phyloP scores from a whole-genome alignment of 2,797 vertebrate species.

The Podargus strigoides region DNA sequence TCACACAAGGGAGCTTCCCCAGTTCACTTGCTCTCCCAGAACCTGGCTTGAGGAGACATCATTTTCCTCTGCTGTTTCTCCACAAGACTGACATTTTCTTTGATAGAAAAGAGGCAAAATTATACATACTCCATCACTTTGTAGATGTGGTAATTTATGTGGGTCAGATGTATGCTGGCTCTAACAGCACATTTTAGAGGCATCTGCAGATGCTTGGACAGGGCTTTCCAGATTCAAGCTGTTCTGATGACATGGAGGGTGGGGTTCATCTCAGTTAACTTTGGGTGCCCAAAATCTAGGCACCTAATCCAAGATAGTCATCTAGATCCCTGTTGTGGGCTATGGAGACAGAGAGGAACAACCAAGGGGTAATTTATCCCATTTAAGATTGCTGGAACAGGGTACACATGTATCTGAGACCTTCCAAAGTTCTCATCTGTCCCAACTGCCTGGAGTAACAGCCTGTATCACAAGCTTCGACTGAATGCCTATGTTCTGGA shows the following conservation, averaged over 20 bases:
- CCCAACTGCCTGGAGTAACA: background rate
- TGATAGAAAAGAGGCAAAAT: background rate
- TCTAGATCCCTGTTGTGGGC: background rate
- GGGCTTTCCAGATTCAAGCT: background rate
- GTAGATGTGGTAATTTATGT: background rate
- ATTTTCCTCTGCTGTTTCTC: background rate
- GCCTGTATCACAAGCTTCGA: background rate
- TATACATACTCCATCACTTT: background rate
- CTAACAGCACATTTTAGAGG: background rate
- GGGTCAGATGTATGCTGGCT: background rate
- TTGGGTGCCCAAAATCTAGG: background rate
- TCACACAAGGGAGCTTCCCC: background rate
- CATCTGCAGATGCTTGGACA: background rate
- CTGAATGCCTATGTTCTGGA: background rate
- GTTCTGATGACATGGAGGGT: background rate
- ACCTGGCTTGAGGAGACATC: background rate
- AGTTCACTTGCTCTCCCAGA: background rate
- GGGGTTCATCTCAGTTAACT: background rate
- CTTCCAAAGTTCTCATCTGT: background rate
- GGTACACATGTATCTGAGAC: background rate
- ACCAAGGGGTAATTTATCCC: background rate
- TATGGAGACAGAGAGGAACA: background rate
- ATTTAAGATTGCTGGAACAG: background rate
- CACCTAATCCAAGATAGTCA: background rate
- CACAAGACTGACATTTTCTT: background rate